A percentile compares a stretch with the other conserved stretches of the same genome.
Evolutionary conservation across 2,888 invertebrate species (phyloP).

Genomic region (Xylophagus ater): DNA sequence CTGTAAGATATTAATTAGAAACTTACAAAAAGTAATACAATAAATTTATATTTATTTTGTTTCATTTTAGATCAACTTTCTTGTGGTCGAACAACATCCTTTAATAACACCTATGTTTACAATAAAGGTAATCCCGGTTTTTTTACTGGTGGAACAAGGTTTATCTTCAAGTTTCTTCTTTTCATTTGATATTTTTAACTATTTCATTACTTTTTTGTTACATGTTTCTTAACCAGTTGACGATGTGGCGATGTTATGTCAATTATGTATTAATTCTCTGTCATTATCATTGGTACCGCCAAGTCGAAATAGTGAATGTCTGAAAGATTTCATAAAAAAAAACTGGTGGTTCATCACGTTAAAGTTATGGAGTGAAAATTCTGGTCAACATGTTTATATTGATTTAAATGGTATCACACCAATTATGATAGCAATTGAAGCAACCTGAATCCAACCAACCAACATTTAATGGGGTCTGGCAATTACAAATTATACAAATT

Average conservation of each 20-base stretch:
- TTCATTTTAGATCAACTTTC: conserved; percentile 47
- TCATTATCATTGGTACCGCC: conserved; percentile 56
- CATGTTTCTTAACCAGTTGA: conserved; percentile 56
- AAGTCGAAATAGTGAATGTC: conserved; percentile 54
- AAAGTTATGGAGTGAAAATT: conserved; percentile 59
- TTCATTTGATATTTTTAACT: too few species aligned
- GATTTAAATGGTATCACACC: conserved; percentile 53
- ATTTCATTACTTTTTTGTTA: conserved; percentile 20
- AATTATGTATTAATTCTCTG: conserved; percentile 61
- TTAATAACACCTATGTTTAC: conserved; percentile 67
- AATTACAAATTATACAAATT: conserved; percentile 54
- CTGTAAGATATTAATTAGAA: conserved; percentile 52
- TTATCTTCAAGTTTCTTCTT: too few species aligned
- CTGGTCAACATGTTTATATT: conserved; percentile 58
- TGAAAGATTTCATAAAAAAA: conserved; percentile 53
- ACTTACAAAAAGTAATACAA: too few species aligned
- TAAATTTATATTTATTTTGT: conserved; percentile 1
- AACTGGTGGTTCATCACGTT: conserved; percentile 52
- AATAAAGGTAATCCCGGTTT: conserved; percentile 57
- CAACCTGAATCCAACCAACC: conserved; percentile 45
- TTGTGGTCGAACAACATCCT: conserved; percentile 52
- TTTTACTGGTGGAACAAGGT: conserved; percentile 45
- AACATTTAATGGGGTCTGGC: conserved; percentile 51
- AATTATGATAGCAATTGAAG: conserved; percentile 50
- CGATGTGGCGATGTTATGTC: conserved; percentile 44